Evolutionary conservation across 2,113 vertebrate genomes (phyloP), one percentile per base, ranked within the genome.

Genomic region (Epinephelus lanceolatus): DNA sequence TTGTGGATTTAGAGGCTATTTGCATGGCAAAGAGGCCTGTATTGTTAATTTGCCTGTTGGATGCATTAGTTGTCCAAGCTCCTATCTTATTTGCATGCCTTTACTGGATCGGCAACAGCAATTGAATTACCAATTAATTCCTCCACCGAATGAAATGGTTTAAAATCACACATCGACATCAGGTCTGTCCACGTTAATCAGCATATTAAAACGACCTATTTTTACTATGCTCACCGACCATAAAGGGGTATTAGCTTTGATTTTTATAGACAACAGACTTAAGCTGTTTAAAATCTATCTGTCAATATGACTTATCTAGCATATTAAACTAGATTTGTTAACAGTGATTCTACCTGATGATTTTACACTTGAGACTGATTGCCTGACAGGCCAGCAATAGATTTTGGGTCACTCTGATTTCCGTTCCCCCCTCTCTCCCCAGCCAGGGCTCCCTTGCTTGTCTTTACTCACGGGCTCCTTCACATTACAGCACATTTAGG

Each of bases 401-500:
- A 91, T 91, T 93, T 86, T 62, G 57, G 85, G 85, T 87, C 82
- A 71, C 65, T 88, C 51, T 91, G 72, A 80, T 87, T 78, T 88
- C 72, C 33, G 42, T 47, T 45, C 69, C 77, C 56, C 77, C 56
- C 80, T 37, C 78, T 74, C 27, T 74, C 55, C 47, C 69, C 66
- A 51, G 62, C 70, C 83, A 59, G n/a, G 47, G 76, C 82, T 86
- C 71, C 67, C 69, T 80, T 74, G 90, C 93, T 78, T 78, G 81
- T 88, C 92, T 93, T 85, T 85, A 84, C 90, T 88, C 88, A 85
- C 78, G 73, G 85, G 82, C 89, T 89, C 87, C 81, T 87, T 92
- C 85, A 81, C 85, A 93, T 95, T 94, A 93, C 89, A 85, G 92
- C 91, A 87, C 93, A 88, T 95, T 96, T 95, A 94, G 91, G 89